Conservation (phyloP, 2,797 vertebrate genomes). For the Acanthornis magna region DNA sequence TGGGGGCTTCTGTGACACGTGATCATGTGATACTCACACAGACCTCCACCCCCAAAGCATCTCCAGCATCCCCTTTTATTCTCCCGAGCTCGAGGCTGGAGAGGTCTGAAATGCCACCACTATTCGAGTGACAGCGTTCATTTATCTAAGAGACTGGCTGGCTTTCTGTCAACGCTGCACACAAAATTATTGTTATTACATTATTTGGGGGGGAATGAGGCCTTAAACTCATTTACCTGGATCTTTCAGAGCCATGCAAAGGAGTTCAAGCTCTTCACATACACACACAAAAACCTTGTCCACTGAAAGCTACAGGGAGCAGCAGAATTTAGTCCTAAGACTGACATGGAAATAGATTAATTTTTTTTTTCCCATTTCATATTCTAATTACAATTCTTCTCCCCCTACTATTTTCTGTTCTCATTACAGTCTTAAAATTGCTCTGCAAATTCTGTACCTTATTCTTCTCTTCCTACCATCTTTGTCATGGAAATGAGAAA, state of each 20-base stretch:
- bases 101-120: background rate
- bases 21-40: rapidly evolving
- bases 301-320: constrained; percentile 43
- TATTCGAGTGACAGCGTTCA: background rate
- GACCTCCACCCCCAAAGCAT: background rate
- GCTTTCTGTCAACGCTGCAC: background rate
- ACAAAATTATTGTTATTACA: constrained; percentile 28
- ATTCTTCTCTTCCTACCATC: constrained; percentile 78
- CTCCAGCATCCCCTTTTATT: background rate
- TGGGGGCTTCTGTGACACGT: background rate
- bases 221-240: constrained; percentile 48
- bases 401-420: constrained; percentile 74
- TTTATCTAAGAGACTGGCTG: background rate
- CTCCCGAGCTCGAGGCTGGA: background rate
- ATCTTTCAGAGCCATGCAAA: constrained; percentile 44
- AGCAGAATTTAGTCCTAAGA: constrained; percentile 71
- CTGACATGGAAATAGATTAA: constrained; percentile 77
- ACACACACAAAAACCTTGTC: background rate
- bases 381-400: constrained; percentile 81
- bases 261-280: constrained; percentile 16
- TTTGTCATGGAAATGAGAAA: constrained; percentile 83
- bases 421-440: constrained; percentile 81
- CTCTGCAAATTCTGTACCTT: constrained; percentile 76
- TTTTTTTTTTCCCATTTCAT: constrained; percentile 76
- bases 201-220: constrained; percentile 13